Conservation (phyloP, 2,888 invertebrate genomes). For the Cryptocheilus praepositus region DNA sequence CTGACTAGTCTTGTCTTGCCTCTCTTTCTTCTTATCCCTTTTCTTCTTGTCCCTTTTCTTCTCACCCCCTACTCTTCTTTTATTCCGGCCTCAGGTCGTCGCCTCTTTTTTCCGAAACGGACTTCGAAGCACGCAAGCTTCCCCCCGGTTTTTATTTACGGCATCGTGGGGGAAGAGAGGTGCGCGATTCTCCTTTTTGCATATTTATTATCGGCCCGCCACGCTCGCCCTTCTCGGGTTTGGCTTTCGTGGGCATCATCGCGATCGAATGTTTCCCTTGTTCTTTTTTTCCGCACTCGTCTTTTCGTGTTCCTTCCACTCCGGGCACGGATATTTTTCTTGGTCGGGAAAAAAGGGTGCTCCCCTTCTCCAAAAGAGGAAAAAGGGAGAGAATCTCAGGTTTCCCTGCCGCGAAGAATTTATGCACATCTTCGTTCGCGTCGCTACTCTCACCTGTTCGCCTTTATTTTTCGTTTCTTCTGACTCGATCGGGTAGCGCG, state of each 20-base stretch:
- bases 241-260: constrained; percentile 37
- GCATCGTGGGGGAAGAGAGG: constrained; percentile 20
- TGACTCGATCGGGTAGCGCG: too few species aligned
- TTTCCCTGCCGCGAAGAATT: too few species aligned
- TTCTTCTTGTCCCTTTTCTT: too few species aligned
- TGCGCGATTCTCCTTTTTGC: constrained; percentile 51
- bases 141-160: constrained; percentile 53
- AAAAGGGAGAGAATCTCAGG: too few species aligned
- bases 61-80: constrained; percentile 11
- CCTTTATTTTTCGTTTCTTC: too few species aligned
- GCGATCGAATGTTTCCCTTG: constrained; percentile 25
- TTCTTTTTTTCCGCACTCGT: constrained; percentile 6
- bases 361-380: too few species aligned
- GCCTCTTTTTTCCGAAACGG: constrained; percentile 42
- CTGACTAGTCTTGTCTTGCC: constrained; percentile 22
- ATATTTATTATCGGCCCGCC: constrained; percentile 54
- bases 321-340: not conserved
- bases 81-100: constrained; percentile 9
- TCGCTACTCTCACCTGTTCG: too few species aligned
- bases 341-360: too few species aligned
- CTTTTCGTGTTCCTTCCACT: not conserved
- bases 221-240: not conserved
- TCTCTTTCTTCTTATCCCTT: constrained; percentile 15
- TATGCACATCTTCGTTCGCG: too few species aligned
- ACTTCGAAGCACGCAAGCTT: constrained; percentile 39